Evolutionary conservation across 2,888 invertebrate genomes (phyloP), one percentile per base, ranked within the genome.

Genomic region (Macrosoma leucophasiata): DNA sequence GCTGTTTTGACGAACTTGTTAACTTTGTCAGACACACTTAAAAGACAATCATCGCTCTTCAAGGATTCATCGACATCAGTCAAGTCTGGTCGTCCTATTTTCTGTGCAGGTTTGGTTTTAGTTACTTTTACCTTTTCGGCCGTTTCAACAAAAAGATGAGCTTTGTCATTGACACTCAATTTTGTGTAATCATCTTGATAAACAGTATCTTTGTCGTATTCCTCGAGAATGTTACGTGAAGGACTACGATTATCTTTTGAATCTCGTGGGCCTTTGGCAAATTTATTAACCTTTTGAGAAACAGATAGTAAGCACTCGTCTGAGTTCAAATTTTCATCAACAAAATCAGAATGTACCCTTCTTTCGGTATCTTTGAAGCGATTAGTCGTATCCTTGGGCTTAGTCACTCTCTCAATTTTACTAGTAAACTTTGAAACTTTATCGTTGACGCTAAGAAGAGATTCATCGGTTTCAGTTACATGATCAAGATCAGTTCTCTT

Each of bases 231-330:
- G 26, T 78, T 82, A 6, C 78, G 68, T 0, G 69, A 60, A n/a
- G 76, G 74, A 32, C 71, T 79, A 31, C 49, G 67, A 9, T 45
- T 65, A 29, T 75, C 74, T 54, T 78, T 85, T 15, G 64, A 69
- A 40, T 78, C 54, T 17, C 43, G 53, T 8, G 70, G 61, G 1
- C 69, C 73, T 48, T 74, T 88, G n/a, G 88, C 88, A 58, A 90
- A 91, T 50, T 89, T 90, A 17, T 84, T 85, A 0, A 91, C 90
- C 62, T 91, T 91, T 56, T 90, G 88, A 21, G 90, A 88, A 5
- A 91, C 90, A 29, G 89, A 88, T 13, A 91, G 48, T 9, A 90
- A 65, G 48, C 89, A 89, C 48, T 90, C 89, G 48, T 90, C 90
- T 15, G 84, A 71, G 58, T 74, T 75, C 20, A 86, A 57, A 39